phyloP scores from a whole-genome alignment of 2,797 vertebrate genomes.

The Telmatherina bonti region DNA sequence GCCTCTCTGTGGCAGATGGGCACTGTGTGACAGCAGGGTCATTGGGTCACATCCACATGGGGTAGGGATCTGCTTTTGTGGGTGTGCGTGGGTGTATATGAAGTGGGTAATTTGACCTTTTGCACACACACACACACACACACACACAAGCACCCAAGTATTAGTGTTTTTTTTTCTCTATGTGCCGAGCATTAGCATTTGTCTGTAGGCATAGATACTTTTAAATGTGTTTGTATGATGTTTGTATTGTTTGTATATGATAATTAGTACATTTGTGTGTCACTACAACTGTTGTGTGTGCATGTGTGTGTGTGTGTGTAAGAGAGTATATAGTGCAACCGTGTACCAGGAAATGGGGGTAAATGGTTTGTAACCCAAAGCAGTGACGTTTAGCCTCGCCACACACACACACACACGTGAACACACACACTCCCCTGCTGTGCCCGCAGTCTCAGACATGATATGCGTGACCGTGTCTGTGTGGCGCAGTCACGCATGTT shows the following conservation, averaged over 20 bases:
- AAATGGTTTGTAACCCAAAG: conserved; percentile 63
- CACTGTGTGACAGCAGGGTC: conserved; percentile 84
- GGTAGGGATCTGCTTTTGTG: conserved; percentile 62
- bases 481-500: conserved; percentile 68
- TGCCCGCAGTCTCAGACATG: conserved; percentile 66
- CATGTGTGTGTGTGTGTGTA: neutral
- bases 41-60: conserved; percentile 85
- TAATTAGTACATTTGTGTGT: neutral
- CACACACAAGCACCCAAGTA: no score
- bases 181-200: conserved; percentile 8
- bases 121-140: no score
- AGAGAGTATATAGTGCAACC: neutral
- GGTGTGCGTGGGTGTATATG: conserved; percentile 29
- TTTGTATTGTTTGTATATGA: neutral
- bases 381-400: conserved; percentile 32
- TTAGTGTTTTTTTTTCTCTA: neutral
- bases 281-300: neutral
- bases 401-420: conserved; percentile 16
- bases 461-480: conserved; percentile 68
- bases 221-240: neutral
- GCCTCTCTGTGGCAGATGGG: conserved; percentile 85
- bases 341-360: conserved; percentile 31
- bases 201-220: neutral
- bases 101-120: conserved; percentile 57
- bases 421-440: conserved; percentile 38